Evolutionary conservation across 2,797 vertebrate species (phyloP), one percentile per base, ranked within the genome.

Genomic region (Muscicapa striata): DNA sequence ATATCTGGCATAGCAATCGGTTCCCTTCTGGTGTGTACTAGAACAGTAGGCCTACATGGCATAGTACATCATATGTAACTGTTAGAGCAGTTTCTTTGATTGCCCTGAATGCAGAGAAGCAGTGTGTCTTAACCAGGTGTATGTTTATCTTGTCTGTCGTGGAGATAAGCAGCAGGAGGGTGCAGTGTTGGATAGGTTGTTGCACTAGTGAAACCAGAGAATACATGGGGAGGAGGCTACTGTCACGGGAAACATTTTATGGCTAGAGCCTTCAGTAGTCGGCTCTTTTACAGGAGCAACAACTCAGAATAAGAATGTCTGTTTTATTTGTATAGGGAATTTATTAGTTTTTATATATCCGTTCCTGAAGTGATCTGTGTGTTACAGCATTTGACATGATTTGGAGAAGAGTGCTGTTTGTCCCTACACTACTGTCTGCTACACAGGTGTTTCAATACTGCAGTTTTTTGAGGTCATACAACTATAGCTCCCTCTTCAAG

Each of bases 211-310:
- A 38, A 26, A 64, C 5, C n/a, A 32, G 34, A 51, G 10, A 10
- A 0, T 27, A 17, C 3, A 0, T 12, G 5, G 10, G 24, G 23
- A 45, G 51, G 45, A 51, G 30, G 17, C 58, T 51, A 0, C 24
- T 82, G 40, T 58, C 43, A 29, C 0, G 0, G 23, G 67, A 57
- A 10, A 27, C 2, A 2, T 2, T 54, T 27, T 6, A 17, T 51
- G 21, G 18, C 45, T 75, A 17, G 30, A 79, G 26, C 23, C 51
- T 84, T 41, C 79, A 45, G 29, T 29, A 36, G 13, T 64, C 41
- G 46, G 46, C 27, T 75, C 23, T 55, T 68, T 61, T 34, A 27
- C 13, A 45, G 52, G 9, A 43, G 11, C 69, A 14, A 48, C 62
- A 46, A 14, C 52, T 67, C 40, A 55, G 20, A 24, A 75, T 30